phyloP scores from a whole-genome alignment of 2,113 vertebrate species.

The Petroica traversi region DNA sequence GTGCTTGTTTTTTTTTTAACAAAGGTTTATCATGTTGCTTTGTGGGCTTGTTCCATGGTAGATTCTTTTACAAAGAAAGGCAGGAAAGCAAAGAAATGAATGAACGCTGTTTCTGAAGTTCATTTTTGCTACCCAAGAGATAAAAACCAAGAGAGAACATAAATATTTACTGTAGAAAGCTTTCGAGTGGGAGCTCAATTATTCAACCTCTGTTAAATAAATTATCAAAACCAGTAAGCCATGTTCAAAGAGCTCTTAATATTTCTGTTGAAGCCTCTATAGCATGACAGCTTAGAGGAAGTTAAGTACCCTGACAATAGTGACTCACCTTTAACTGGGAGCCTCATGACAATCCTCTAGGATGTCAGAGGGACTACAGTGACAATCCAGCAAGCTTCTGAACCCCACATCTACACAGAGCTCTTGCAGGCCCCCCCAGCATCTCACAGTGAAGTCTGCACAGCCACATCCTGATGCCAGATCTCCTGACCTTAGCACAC shows the following conservation, averaged over 20 bases:
- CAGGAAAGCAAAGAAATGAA: neutral
- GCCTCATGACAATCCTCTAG: neutral
- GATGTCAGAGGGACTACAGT: neutral
- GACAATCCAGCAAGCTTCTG: neutral
- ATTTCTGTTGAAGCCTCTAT: neutral
- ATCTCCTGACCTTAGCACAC: neutral
- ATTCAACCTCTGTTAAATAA: conserved; percentile 1
- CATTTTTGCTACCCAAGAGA: neutral
- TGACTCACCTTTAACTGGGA: neutral
- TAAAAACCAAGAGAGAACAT: neutral
- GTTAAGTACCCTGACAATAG: neutral
- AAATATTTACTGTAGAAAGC: neutral
- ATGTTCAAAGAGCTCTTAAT: neutral
- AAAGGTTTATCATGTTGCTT: neutral
- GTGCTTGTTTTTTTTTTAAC: neutral
- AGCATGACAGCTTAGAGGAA: neutral
- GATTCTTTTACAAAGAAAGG: neutral
- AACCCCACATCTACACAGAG: neutral
- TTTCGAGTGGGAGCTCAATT: neutral
- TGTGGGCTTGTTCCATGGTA: neutral
- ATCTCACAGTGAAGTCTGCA: neutral
- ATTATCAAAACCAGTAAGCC: neutral
- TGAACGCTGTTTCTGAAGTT: neutral
- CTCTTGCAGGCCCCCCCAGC: neutral
- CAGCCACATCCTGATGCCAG: neutral